A percentile compares a stretch with the other conserved stretches of the same genome.
phyloP scores from a whole-genome alignment of 2,888 invertebrate species.

The Caenorhabditis doughertyi region DNA sequence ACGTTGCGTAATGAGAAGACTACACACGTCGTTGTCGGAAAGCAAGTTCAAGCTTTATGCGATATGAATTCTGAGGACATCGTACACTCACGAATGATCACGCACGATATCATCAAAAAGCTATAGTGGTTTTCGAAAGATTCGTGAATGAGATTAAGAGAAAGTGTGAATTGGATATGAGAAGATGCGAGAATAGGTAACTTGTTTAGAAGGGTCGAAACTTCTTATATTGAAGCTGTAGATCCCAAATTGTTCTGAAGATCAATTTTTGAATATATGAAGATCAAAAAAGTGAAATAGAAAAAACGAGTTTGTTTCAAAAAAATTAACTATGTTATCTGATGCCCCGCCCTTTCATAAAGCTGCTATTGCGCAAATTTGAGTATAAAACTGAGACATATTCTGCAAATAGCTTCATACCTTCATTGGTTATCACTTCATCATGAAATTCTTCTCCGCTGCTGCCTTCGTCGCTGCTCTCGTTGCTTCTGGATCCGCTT shows the following conservation, averaged over 20 bases:
- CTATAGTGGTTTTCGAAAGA: conserved; percentile 21
- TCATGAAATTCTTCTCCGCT: conserved; percentile 35
- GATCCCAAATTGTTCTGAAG: no score
- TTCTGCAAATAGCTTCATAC: not conserved
- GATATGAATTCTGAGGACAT: conserved; percentile 26
- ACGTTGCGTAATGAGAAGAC: conserved; percentile 59
- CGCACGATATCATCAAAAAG: conserved; percentile 29
- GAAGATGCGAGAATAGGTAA: not conserved
- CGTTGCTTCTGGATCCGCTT: conserved; percentile 36
- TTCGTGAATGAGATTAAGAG: conserved; percentile 16
- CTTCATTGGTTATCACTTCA: conserved; percentile 39
- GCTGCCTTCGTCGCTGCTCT: conserved; percentile 45
- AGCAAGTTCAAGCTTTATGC: conserved; percentile 40
- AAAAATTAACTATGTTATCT: conserved; percentile 6
- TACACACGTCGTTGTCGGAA: conserved; percentile 43
- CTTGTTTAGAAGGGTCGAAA: not conserved
- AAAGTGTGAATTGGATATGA: conserved; percentile 22
- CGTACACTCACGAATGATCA: conserved; percentile 30
- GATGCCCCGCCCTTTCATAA: conserved; percentile 14
- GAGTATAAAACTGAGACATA: conserved; percentile 18
- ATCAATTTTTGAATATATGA: no score
- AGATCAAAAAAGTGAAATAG: not conserved
- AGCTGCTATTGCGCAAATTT: not conserved
- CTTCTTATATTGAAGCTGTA: no score
- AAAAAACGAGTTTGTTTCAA: conserved; percentile 25